Base-by-base conservation (phyloP, 2,888 invertebrate genomes). In the Hyposoter dolosus region DNA sequence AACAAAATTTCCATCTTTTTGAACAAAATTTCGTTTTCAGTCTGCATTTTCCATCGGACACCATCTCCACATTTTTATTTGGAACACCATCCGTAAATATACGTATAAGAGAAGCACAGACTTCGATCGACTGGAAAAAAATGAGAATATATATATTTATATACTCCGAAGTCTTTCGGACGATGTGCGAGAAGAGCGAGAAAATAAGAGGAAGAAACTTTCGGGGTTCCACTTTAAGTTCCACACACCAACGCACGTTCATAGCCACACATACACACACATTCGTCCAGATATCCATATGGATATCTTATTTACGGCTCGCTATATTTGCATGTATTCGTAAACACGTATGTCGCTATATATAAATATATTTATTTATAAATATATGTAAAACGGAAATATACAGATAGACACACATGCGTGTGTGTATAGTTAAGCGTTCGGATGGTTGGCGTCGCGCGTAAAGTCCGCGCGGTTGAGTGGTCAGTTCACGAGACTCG, bases 401-500 rank as follows among this genome's bases (percentile, higher is more conserved):
- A 50, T 53, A 50, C 1, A 71, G 23, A 35, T 53, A 23, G 45
- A 63, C 35, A 43, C 47, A 63, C 7, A 28, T 35, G 28, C 19
- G 35, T 23, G 53, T 47, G 17, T n/a, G 60, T 47, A 23, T 71
- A 32, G 68, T 68, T 69, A 28, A 43, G 66, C 75, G 68, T 65
- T 84, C 63, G 43, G 68, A 80, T 80, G 75, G 43, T 84, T 60
- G 72, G 83, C 68, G 69, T 68, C 53, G 75, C 90, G 91, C 90
- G 88, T 90, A 88, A 90, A 88, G 89, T 86, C 87, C 89, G 90
- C 88, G 85, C 85, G 88, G 88, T 82, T 87, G 89, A 86, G 89
- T 79, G 78, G 83, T 79, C 83, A 79, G 79, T 79, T 69, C 69
- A 75, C 66, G 79, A 78, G 78, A 84, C 79, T 89, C 88, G 87